Conservation (phyloP, 2,113 vertebrate species). For the Arothron firmamentum region DNA sequence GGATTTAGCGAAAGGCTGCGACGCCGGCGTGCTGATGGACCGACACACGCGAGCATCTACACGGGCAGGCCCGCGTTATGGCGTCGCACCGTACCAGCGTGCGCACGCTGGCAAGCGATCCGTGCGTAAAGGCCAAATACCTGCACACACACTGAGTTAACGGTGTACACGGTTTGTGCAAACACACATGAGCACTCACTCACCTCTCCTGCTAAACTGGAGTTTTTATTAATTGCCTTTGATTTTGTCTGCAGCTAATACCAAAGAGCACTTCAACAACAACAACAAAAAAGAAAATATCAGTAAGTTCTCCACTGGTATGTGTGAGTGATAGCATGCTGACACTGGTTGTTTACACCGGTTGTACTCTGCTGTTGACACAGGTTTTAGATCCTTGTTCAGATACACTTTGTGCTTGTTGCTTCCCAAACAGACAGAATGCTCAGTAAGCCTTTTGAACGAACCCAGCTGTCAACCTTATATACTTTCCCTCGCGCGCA, state of each 20-base stretch:
- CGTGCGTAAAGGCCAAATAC: slow-evolving; percentile 7
- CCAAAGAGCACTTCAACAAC: slow-evolving; percentile 18
- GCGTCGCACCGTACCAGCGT: slow-evolving; percentile 14
- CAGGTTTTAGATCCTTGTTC: slow-evolving; percentile 70
- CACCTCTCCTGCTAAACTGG: background rate
- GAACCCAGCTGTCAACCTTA: slow-evolving; percentile 74
- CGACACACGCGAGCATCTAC: slow-evolving; percentile 45
- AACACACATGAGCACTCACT: background rate
- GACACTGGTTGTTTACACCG: slow-evolving; percentile 69
- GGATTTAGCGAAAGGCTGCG: slow-evolving; percentile 72
- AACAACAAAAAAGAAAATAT: slow-evolving; percentile 16
- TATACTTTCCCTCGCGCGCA: slow-evolving; percentile 46
- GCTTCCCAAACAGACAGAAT: slow-evolving; percentile 72
- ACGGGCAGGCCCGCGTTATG: slow-evolving; percentile 14
- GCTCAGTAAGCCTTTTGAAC: slow-evolving; percentile 71
- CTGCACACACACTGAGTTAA: background rate
- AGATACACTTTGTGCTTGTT: slow-evolving; percentile 66
- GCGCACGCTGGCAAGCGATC: slow-evolving; percentile 29
- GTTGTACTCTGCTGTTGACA: slow-evolving; percentile 70
- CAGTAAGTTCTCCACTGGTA: slow-evolving; percentile 34
- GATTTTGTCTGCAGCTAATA: slow-evolving; percentile 21
- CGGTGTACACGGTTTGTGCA: background rate
- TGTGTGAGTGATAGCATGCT: slow-evolving; percentile 60
- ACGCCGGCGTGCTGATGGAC: slow-evolving; percentile 69
- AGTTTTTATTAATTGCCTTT: slow-evolving; percentile 16